phyloP scores from a whole-genome alignment of 1,140 invertebrate species.

The Sinonovacula constricta region DNA sequence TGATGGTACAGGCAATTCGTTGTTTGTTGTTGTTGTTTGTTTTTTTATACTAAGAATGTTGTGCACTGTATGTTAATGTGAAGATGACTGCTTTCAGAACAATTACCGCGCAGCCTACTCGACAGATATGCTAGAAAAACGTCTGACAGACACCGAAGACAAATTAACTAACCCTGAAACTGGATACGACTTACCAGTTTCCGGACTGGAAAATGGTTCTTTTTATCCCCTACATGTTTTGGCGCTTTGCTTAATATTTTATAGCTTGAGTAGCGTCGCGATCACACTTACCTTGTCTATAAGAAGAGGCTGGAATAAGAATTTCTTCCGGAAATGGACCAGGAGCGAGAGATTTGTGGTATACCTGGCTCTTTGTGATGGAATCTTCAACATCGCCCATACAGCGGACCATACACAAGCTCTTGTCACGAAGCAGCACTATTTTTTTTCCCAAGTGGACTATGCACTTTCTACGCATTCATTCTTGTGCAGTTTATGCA shows the following conservation, averaged over 20 bases:
- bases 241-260: slow-evolving; percentile 29
- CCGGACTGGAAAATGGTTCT: slow-evolving; percentile 24
- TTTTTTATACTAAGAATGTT: no score
- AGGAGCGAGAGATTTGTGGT: slow-evolving; percentile 45
- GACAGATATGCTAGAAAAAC: no score
- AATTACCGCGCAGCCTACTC: no score
- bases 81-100: no score
- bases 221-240: slow-evolving; percentile 42
- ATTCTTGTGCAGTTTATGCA: slow-evolving; percentile 25
- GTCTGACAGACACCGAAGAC: no score
- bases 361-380: slow-evolving; percentile 43
- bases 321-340: slow-evolving; percentile 33
- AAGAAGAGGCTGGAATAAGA: neutral
- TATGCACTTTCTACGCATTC: slow-evolving; percentile 46
- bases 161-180: no score
- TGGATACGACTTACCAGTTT: slow-evolving; percentile 34
- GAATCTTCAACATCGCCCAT: slow-evolving; percentile 37
- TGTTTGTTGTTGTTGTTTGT: no score
- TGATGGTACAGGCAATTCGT: no score
- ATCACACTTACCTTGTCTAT: slow-evolving; percentile 19
- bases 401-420: slow-evolving; percentile 29
- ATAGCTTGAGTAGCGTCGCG: slow-evolving; percentile 27
- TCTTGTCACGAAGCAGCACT: slow-evolving; percentile 5
- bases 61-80: no score
- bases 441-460: slow-evolving; percentile 25